phyloP scores from a whole-genome alignment of 1,140 invertebrate species.

The Eulimnadia texana region DNA sequence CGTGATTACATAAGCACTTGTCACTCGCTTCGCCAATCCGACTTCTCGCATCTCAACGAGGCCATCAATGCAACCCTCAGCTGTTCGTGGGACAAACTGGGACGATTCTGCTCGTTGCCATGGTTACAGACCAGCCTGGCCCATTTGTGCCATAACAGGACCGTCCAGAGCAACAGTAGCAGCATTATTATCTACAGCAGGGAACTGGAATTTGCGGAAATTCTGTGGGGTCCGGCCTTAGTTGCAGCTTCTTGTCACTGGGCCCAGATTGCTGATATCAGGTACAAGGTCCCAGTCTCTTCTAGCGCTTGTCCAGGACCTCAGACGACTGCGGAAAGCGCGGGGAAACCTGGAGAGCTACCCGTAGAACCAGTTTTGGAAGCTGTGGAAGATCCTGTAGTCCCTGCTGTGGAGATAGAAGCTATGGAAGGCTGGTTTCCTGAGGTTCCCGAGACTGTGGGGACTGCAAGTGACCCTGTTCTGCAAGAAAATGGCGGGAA shows the following conservation, averaged over 20 bases:
- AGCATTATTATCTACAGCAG: background rate
- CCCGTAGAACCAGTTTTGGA: too few relatives aligned
- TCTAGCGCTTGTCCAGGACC: too few relatives aligned
- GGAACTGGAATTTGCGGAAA: background rate
- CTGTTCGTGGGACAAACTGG: constrained; percentile 3
- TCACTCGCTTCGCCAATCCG: background rate
- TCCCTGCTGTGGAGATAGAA: too few relatives aligned
- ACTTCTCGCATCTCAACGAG: background rate
- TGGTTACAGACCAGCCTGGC: background rate
- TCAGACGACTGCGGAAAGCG: too few relatives aligned
- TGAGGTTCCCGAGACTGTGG: background rate
- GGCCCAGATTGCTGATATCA: background rate
- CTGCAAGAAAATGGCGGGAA: background rate
- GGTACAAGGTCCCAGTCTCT: background rate
- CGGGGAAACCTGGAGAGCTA: too few relatives aligned
- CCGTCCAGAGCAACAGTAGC: too few relatives aligned
- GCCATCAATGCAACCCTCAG: background rate
- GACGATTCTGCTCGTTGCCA: background rate
- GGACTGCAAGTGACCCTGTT: background rate
- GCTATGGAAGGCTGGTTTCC: background rate
- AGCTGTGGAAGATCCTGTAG: too few relatives aligned
- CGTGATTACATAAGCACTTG: too few relatives aligned
- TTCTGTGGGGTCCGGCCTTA: background rate
- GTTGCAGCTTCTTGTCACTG: background rate
- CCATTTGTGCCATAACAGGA: background rate